Evolutionary conservation across 2,888 invertebrate species (phyloP), one percentile per base, ranked within the genome.

Genomic region (Agrilus biguttatus): DNA sequence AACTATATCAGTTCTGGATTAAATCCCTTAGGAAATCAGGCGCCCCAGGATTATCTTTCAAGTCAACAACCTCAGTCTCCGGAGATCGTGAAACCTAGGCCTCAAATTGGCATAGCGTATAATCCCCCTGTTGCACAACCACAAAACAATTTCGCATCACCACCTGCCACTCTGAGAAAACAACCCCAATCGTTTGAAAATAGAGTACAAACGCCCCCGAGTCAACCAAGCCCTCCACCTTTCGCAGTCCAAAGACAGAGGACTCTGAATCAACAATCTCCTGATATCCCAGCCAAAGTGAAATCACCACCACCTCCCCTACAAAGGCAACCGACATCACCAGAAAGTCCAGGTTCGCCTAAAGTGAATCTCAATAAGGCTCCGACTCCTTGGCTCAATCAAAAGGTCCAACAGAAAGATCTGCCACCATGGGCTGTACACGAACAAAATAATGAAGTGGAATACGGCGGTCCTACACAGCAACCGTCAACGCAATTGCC

Each of bases 351-450:
- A 8, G 60, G 59, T 33, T 57, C 65, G 5, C 62, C 71, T 42
- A 68, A 69, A 14, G 64, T 69, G 3, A 67, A 68, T 5, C 54
- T 77, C 37, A 68, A 72, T 43, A 74, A 75, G 55, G 73, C 75
- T 1, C 77, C 77, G 1, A 74, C 72, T 36, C 77, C 77, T 1
- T 78, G 77, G 77, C 65, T 72, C 55, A 62, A 60, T 35, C 62
- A 63, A 37, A 59, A 60, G 13, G 58, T 56, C 36, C 62, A 62
- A 43, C 68, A 69, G 47, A 68, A 70, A 40, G 70, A 70, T 36
- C 51, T 70, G 8, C 74, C 74, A 2, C 63, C 70, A 36, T 74
- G 75, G 70, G 73, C 61, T n/a, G 59, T 53, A 44, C 56, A 53
- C 21, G 59, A 28, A 28, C 28, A 28, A 28, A 10, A 28, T 10